These are phyloP conservation scores for Thunnus maccoyii DNA, from an alignment of 2,113 vertebrate species.

Conservation along the genomic window DNA sequence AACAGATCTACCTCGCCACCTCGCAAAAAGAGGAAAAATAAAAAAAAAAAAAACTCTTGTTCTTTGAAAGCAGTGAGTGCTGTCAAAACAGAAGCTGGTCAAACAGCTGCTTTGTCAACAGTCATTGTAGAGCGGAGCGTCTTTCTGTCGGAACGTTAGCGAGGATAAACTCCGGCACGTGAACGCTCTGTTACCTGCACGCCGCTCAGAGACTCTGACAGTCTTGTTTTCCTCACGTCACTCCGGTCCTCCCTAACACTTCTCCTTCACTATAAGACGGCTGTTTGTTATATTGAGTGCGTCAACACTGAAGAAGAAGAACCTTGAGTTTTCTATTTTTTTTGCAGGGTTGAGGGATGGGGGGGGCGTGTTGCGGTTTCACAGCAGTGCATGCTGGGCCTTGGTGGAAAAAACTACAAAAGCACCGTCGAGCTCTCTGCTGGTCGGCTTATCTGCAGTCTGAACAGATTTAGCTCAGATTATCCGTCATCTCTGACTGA, in stretches of 20 bases:
- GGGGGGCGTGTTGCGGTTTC: neutral
- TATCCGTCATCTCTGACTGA: neutral
- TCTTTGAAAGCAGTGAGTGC: conserved; percentile 51
- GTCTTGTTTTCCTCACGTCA: conserved; percentile 22
- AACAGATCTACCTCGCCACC: conserved; percentile 9
- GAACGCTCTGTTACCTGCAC: neutral
- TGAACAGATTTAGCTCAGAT: neutral
- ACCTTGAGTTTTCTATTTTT: conserved; percentile 6
- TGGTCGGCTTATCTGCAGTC: neutral
- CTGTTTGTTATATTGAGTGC: conserved; percentile 13
- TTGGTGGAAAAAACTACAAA: neutral
- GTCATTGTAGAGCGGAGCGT: conserved; percentile 30
- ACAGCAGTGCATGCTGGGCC: conserved; percentile 31
- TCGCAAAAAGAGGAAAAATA: neutral
- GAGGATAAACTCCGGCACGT: conserved; percentile 4
- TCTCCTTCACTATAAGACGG: conserved; percentile 24
- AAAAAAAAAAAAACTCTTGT: neutral
- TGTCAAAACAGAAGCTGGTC: conserved; percentile 62
- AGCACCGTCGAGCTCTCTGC: neutral
- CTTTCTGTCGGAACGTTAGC: conserved; percentile 46
- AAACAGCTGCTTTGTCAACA: conserved; percentile 64
- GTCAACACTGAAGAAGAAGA: conserved; percentile 31
- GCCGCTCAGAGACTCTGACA: conserved; percentile 41
- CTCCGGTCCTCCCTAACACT: conserved; percentile 1
- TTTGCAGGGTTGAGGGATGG: neutral